Conservation (phyloP, 2,113 vertebrate genomes). For the Geococcyx californianus region DNA sequence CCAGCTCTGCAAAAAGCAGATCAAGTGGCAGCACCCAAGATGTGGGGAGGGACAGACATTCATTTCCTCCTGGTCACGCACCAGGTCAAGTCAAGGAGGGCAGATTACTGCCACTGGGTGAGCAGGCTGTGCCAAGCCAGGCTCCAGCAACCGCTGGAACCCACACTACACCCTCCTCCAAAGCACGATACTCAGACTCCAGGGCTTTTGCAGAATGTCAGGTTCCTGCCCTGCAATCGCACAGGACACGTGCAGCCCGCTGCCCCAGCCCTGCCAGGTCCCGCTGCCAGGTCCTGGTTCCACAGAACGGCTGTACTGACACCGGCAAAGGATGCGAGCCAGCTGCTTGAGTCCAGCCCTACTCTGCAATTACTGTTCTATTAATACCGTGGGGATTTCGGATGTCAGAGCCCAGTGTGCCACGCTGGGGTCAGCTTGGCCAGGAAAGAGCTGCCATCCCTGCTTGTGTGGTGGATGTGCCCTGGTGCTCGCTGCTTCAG, state of each 20-base stretch:
- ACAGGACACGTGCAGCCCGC: background rate
- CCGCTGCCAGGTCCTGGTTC: background rate
- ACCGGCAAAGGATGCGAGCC: background rate
- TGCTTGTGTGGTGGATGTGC: background rate
- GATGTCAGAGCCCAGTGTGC: conserved; percentile 22
- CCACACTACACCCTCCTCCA: background rate
- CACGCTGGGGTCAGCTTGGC: background rate
- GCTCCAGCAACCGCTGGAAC: background rate
- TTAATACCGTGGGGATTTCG: conserved; percentile 58
- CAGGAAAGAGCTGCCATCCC: background rate
- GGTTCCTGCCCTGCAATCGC: background rate
- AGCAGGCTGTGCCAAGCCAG: background rate
- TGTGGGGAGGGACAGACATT: background rate
- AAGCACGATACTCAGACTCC: background rate
- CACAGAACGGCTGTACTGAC: background rate
- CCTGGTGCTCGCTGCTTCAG: background rate
- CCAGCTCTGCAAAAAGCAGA: conserved; percentile 42
- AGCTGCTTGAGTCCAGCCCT: conserved; percentile 20
- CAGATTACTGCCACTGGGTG: background rate
- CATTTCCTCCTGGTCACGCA: background rate
- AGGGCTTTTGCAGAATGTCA: background rate
- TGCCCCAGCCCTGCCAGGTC: background rate
- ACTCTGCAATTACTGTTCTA: conserved; percentile 66
- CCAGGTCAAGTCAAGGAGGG: rapidly evolving
- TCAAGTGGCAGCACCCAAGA: conserved; percentile 19